Base-by-base conservation (phyloP, 2,113 vertebrate genomes). In the Myodes glareolus region DNA sequence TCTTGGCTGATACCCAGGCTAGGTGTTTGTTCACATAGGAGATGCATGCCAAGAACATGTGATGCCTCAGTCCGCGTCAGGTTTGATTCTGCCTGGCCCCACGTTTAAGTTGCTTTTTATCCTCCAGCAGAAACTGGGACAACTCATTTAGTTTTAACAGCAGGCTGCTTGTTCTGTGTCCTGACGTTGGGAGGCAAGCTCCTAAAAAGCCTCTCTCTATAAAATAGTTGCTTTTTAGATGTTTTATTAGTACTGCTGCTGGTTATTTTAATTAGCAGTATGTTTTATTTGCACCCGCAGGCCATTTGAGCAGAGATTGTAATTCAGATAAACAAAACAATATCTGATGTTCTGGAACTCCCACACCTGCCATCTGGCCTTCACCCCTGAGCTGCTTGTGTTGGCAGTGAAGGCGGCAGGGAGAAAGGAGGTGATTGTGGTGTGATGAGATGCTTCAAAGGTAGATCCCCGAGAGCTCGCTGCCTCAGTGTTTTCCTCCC, bases 261-360 rank as follows among this genome's bases (percentile, higher is more conserved):
- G 91, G 92, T 92, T 96, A 87, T 95, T 97, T 97, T 96, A 95
- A 94, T 97, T 95, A 96, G 75, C 76, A 85, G n/a, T 96, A 55
- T 96, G 94, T 96, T 97, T 97, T 97, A 97, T 95, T 96, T 97
- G 84, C 80, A 77, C 88, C 97, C 55, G 0, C 45, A 81, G 92
- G 84, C 92, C 89, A 45, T 94, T 97, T 47, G 88, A 92, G 61
- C 89, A 88, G 87, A 95, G 93, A 95, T 96, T 96, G 84, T 96
- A 96, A 95, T 96, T 96, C 93, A 96, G 76, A 90, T 93, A 97
- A 96, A 97, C 85, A 97, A 98, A 96, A 91, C 89, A 91, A 84
- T 96, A 87, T 75, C 93, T 96, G 94, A 58, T 93, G 89, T 86
- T 95, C 78, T 95, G 87, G 68, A 91, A 96, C 87, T 91, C 91